Evolutionary conservation across 2,888 invertebrate genomes (phyloP), one percentile per base, ranked within the genome.

Genomic region (Eristalis tenax): DNA sequence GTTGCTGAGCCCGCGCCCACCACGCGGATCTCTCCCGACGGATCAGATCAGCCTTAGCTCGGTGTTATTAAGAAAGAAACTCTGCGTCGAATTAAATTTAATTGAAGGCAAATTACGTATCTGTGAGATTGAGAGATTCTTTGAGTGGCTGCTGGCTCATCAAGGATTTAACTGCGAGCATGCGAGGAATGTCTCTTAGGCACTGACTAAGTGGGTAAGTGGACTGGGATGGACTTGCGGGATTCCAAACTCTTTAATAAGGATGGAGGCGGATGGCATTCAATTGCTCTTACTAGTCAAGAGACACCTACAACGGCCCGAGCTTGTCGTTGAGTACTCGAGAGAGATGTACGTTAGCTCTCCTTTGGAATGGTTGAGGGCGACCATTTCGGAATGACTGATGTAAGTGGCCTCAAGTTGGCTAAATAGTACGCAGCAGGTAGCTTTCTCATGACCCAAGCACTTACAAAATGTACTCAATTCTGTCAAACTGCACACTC

Each of bases 1-100:
- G 57, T 57, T 50, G 43, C 61, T n/a, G 28, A 57, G 50, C 61
- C 38, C 40, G 56, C 63, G 32, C 68, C 61, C 65, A 66, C 56
- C 18, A 50, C 50, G 18, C n/a, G 18, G 13, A n/a, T 13, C 69
- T 71, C 66, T 65, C 35, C 40, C 57, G 50, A 50, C 50, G n/a
- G 56, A 32, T 32, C 38, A 50, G 61, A 43, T 50, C 57, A 63
- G 68, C 73, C 43, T 18, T 78, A 38, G 61, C 50, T 38, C 35
- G 66, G 64, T 40, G 57, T 77, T 56, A 66, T 76, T 40, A 61
- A 61, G 63, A 64, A 26, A 66, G 63, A 57, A 26, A 63, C 68
- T 63, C 23, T 68, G 81, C 76, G 64, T 38, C 71, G 71, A 85
- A 81, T 85, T 82, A 74, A 85, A 77, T 74, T 84, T 74, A 85